Evolutionary conservation across 2,113 vertebrate genomes (phyloP), one percentile per base, ranked within the genome.

Genomic region (Galemys pyrenaicus): DNA sequence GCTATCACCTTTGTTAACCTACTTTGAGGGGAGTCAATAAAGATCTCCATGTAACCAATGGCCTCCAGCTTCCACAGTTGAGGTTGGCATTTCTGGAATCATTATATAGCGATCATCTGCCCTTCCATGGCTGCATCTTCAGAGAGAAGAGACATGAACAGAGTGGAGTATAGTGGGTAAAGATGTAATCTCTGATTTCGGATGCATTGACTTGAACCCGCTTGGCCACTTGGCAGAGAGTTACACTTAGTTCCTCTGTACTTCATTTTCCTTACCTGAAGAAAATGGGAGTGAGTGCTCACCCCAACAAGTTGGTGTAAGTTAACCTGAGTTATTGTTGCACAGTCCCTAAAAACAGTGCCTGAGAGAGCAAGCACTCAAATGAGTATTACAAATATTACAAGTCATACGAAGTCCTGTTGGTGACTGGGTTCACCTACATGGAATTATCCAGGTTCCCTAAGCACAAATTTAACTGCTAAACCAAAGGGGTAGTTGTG

Each of bases 181-280:
- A 62, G 30, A 6, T 9, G 3, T 0, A 0, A 9, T 9, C 22
- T 44, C 8, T 44, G 8, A 24, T 17, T 9, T 58, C 30, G n/a
- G 12, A 37, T 1, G 4, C 26, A 44, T 28, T 3, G 2, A 12
- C 41, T 70, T 70, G 35, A 62, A 12, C 39, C 20, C 15, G 16
- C n/a, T 20, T 8, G 0, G 71, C 37, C 6, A 1, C 24, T 32
- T 28, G 41, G 7, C 83, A n/a, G 26, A 41, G 4, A 19, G 24
- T 44, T 49, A 82, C 20, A 20, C n/a, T 9, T 12, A 16, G 3
- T 6, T 32, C n/a, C 30, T 71, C 37, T 82, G 44, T 28, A 11
- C 24, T 35, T 73, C 58, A 39, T 39, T 84, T 46, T 92, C 26
- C 10, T 74, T 54, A 56, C 6, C 35, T 20, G 3, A 54, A 75